Conservation (phyloP, 2,797 vertebrate species). For the Eulemur mongoz region DNA sequence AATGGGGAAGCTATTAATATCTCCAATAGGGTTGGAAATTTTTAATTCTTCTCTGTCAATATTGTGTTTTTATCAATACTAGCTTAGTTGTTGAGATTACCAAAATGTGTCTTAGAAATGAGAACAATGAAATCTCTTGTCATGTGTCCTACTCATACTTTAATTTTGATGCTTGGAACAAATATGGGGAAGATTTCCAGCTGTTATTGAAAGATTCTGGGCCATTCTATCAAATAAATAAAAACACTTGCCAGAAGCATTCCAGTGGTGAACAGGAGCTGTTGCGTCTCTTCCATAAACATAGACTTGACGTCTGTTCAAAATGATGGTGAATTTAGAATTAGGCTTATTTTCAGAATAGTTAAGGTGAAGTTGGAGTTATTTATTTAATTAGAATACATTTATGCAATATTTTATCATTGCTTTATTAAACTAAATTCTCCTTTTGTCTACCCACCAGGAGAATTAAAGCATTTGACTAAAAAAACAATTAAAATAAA, state of each 20-base stretch:
- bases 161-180: background rate
- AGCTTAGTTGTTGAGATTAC: background rate
- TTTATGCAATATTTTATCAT: background rate
- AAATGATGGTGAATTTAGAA: slow-evolving; percentile 44
- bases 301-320: slow-evolving; percentile 8
- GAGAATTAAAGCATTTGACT: slow-evolving; percentile 38
- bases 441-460: background rate
- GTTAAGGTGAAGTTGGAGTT: background rate
- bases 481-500: slow-evolving; percentile 45
- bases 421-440: slow-evolving; percentile 47
- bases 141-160: background rate
- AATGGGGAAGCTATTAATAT: background rate
- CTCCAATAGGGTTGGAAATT: background rate
- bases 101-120: slow-evolving; percentile 21
- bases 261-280: background rate
- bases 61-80: background rate
- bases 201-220: background rate
- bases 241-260: slow-evolving; percentile 48
- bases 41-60: slow-evolving; percentile 16
- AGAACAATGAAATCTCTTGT: background rate
- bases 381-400: slow-evolving; percentile 5
- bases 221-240: background rate
- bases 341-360: slow-evolving; percentile 52
- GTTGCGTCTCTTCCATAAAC: background rate
- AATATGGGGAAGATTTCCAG: background rate